Evolutionary conservation across 2,888 invertebrate genomes (phyloP).

Genomic region (Eledona agricola): DNA sequence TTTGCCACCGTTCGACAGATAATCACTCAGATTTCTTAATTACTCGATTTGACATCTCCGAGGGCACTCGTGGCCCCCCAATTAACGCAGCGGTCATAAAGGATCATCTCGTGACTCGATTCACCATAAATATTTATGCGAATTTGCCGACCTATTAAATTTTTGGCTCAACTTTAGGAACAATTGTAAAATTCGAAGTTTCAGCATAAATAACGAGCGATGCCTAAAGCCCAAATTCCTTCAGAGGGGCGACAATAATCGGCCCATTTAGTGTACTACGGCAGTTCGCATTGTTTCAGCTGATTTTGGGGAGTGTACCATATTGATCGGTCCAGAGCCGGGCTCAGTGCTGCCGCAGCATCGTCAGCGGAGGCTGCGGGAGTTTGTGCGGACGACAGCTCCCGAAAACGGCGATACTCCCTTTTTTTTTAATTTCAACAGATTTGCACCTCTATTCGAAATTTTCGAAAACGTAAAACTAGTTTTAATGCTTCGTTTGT

Average conservation of each 20-base stretch:
- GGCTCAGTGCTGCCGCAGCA: conserved; percentile 54
- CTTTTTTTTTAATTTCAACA: too few species aligned
- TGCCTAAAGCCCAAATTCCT: conserved; percentile 32
- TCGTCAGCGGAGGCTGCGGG: conserved; percentile 53
- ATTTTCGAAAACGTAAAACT: too few species aligned
- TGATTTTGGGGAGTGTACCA: conserved; percentile 53
- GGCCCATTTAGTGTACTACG: conserved; percentile 41
- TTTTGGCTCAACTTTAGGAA: conserved; percentile 37
- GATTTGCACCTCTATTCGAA: too few species aligned
- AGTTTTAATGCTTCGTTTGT: too few species aligned
- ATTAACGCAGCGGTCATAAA: too few species aligned
- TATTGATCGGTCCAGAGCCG: conserved; percentile 54
- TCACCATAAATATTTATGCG: conserved; percentile 36
- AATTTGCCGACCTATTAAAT: conserved; percentile 38
- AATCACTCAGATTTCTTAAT: conserved; percentile 31
- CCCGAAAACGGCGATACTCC: too few species aligned
- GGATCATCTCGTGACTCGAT: too few species aligned
- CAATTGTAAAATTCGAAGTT: conserved; percentile 47
- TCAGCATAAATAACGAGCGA: conserved; percentile 42
- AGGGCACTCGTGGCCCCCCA: too few species aligned
- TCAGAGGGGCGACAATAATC: conserved; percentile 40
- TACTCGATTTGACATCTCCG: conserved; percentile 12
- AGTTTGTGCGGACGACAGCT: conserved; percentile 45
- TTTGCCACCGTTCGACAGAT: conserved; percentile 39
- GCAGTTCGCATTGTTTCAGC: conserved; percentile 49